These are phyloP conservation scores for Drosophila tropicalis DNA, from an alignment of 1,140 invertebrate species.

Conservation along the genomic window DNA sequence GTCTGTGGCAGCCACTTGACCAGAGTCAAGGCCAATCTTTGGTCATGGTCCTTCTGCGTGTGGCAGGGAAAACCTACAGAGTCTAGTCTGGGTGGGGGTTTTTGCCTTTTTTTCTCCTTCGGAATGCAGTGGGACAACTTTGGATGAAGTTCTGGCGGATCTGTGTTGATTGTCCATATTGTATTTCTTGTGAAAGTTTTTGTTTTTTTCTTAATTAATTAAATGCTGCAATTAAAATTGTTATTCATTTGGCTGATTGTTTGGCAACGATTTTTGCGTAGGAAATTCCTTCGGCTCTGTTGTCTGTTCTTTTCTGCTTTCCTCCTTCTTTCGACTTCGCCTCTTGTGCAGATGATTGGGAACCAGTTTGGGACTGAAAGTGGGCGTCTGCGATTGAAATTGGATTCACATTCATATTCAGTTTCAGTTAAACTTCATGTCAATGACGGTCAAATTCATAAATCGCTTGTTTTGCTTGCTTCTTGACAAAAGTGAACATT, in stretches of 20 bases:
- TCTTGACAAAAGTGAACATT: conserved; percentile 9
- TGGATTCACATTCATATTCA: conserved; percentile 7
- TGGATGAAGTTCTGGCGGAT: conserved; percentile 7
- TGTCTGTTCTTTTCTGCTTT: not conserved
- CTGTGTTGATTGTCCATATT: conserved; percentile 11
- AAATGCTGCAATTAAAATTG: conserved; percentile 17
- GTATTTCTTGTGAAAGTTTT: conserved; percentile 17
- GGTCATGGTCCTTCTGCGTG: conserved; percentile 10
- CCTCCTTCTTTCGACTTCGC: not conserved
- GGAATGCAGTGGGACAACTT: conserved; percentile 15
- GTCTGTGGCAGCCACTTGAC: conserved; percentile 4
- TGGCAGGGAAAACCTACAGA: conserved; percentile 4
- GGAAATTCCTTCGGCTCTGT: conserved; percentile 1
- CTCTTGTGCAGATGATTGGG: not conserved
- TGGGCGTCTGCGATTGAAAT: conserved; percentile 16
- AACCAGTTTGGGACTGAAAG: conserved; percentile 13
- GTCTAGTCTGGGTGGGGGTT: no score
- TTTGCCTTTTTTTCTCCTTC: no score
- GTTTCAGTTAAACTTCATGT: not conserved
- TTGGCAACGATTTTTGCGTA: conserved; percentile 7
- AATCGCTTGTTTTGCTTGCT: conserved; percentile 1
- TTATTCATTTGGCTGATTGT: conserved; percentile 8
- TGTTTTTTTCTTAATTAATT: conserved; percentile 3
- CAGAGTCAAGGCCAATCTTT: conserved; percentile 17
- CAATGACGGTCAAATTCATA: conserved; percentile 19